Conservation (phyloP, 2,113 vertebrate species). For the Aegotheles bennettii region DNA sequence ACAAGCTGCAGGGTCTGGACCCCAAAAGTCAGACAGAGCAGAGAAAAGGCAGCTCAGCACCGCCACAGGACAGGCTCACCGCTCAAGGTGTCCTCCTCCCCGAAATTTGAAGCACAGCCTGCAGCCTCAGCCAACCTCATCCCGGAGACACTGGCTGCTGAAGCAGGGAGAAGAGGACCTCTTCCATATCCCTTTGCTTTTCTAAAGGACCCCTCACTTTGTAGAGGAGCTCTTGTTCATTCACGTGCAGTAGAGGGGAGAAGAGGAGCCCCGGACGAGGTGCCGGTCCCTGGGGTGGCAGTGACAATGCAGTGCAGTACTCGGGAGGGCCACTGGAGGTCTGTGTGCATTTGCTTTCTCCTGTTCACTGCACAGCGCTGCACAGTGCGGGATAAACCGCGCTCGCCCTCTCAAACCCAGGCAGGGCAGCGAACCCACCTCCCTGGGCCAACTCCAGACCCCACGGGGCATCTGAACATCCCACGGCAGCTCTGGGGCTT, state of each 20-base stretch:
- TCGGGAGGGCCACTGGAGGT: conserved; percentile 17
- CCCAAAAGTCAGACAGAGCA: background rate
- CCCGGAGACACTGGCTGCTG: background rate
- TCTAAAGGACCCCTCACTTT: background rate
- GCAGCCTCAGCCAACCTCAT: background rate
- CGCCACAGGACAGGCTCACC: accelerated
- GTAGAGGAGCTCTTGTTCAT: background rate
- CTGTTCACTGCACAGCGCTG: accelerated
- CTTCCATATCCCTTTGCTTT: background rate
- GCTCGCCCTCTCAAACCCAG: accelerated
- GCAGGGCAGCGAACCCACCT: background rate
- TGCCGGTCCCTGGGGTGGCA: background rate
- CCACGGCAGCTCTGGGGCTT: background rate
- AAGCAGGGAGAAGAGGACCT: background rate
- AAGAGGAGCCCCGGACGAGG: background rate
- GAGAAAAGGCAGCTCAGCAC: background rate
- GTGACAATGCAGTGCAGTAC: background rate
- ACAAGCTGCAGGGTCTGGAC: background rate
- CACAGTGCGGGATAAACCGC: background rate
- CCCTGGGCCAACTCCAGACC: background rate
- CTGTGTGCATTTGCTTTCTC: background rate
- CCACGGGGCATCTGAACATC: background rate
- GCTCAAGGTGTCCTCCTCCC: background rate
- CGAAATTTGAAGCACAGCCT: background rate
- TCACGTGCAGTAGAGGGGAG: background rate